Conservation (phyloP, 2,888 invertebrate species). For the Philopedon plagiatum region DNA sequence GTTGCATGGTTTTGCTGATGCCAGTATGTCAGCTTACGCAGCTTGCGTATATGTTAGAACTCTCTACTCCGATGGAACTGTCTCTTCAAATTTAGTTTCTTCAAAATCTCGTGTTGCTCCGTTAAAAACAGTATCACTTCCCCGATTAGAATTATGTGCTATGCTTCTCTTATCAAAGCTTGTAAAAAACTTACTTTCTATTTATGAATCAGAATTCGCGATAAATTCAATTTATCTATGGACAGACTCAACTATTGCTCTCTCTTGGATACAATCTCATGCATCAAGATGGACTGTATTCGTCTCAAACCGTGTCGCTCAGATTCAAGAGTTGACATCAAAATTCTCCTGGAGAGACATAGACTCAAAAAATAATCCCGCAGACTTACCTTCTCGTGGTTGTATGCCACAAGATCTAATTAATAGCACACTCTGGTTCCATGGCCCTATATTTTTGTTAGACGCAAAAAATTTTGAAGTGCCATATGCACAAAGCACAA, state of each 20-base stretch:
- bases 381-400: constrained; percentile 18
- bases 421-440: too few species aligned
- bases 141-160: constrained; percentile 42
- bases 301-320: constrained; percentile 38
- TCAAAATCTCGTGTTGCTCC: constrained; percentile 30
- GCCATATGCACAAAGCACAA: too few species aligned
- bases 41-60: constrained; percentile 33
- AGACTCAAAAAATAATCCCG: constrained; percentile 27
- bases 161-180: constrained; percentile 36
- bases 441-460: too few species aligned
- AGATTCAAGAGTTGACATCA: constrained; percentile 38
- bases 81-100: constrained; percentile 34
- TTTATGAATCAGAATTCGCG: constrained; percentile 5
- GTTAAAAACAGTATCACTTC: constrained; percentile 30
- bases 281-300: constrained; percentile 36
- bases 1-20: too few species aligned
- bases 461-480: too few species aligned
- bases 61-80: constrained; percentile 11
- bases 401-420: too few species aligned
- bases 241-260: constrained; percentile 47
- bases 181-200: constrained; percentile 10
- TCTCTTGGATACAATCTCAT: constrained; percentile 41
- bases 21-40: too few species aligned
- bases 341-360: constrained; percentile 20
- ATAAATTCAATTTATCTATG: constrained; percentile 36